Evolutionary conservation across 2,113 vertebrate species (phyloP).

Genomic region (Diphyllodes magnificus): DNA sequence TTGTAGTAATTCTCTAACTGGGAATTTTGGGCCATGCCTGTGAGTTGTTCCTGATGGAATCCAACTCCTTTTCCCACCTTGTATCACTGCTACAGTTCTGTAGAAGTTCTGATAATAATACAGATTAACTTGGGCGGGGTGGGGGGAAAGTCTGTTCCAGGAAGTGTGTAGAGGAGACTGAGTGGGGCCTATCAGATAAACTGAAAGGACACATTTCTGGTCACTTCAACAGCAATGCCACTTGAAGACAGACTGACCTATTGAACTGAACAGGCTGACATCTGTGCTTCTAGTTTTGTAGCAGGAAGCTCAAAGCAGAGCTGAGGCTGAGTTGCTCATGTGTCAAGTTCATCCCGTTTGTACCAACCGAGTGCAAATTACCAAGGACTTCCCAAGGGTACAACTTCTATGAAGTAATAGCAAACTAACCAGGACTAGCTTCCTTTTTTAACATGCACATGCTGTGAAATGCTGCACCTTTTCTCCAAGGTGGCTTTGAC

Average conservation of each 20-base stretch:
- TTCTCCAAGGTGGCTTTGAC: background rate
- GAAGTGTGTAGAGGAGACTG: background rate
- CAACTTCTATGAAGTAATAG: background rate
- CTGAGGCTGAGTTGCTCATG: background rate
- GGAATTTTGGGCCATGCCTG: background rate
- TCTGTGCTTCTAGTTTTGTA: background rate
- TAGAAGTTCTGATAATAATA: background rate
- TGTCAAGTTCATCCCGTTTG: background rate
- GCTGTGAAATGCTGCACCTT: background rate
- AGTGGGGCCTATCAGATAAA: background rate
- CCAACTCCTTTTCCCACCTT: background rate
- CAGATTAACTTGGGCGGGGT: background rate
- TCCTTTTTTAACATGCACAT: rapidly evolving
- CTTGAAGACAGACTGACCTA: background rate
- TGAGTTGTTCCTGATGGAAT: background rate
- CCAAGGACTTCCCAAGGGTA: background rate
- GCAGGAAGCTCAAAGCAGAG: background rate
- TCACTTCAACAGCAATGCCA: background rate
- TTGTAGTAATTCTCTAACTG: background rate
- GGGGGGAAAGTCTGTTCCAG: background rate
- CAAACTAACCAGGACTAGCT: background rate
- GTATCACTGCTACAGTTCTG: background rate
- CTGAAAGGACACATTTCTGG: background rate
- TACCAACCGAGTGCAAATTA: background rate
- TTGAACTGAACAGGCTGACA: background rate